Evolutionary conservation across 2,797 vertebrate genomes (phyloP).

Genomic region (Molossus alvarezi): DNA sequence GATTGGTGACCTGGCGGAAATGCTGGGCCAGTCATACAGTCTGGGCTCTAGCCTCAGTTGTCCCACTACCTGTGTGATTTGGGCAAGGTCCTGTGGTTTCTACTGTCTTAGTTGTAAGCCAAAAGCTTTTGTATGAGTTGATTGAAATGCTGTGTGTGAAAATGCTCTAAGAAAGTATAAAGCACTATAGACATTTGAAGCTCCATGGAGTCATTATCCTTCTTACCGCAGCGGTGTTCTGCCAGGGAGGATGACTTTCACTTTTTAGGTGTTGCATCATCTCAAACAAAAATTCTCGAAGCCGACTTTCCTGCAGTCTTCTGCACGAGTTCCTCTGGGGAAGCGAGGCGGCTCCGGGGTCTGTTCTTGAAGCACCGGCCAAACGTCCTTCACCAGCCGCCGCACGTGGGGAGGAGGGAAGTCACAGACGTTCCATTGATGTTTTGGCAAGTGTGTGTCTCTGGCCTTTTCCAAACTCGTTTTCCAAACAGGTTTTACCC

Average conservation of each 20-base stretch:
- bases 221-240: background rate
- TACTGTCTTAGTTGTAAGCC: conserved; percentile 21
- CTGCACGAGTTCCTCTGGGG: background rate
- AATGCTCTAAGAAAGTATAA: conserved; percentile 60
- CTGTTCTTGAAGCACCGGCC: background rate
- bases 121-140: background rate
- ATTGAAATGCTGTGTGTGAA: background rate
- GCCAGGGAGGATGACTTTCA: background rate
- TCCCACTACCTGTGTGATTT: background rate
- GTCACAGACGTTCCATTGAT: background rate
- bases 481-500: conserved; percentile 40
- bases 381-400: background rate
- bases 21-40: background rate
- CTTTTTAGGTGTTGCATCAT: background rate
- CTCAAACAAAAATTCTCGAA: conserved; percentile 22
- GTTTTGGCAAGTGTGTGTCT: background rate
- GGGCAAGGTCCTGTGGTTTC: background rate
- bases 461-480: background rate
- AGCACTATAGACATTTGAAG: background rate
- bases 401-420: background rate
- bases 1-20: background rate
- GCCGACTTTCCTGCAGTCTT: background rate
- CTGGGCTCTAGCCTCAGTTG: background rate
- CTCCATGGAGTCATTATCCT: background rate
- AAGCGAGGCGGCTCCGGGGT: background rate